Evolutionary conservation across 2,797 vertebrate species (phyloP), one percentile per base, ranked within the genome.

Genomic region (Hozukius guyotensis): DNA sequence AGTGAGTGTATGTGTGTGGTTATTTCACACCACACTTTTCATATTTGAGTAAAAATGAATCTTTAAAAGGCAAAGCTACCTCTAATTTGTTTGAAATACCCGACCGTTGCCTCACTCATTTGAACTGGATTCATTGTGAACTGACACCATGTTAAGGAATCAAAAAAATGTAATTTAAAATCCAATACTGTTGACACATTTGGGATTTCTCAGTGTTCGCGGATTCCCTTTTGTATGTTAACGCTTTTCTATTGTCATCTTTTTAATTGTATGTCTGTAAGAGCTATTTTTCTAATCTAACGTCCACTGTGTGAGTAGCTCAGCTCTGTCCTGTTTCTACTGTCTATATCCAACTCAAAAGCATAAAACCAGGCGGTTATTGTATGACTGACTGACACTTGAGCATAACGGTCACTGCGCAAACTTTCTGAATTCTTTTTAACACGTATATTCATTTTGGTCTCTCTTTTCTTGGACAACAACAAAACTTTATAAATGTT

Each of bases 241-340:
- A 83, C 77, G 76, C 64, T 92, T 88, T 92, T 92, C 75, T 91
- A 87, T 80, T 38, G 70, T 77, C 60, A 61, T 72, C 77, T 88
- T 87, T 87, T 73, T 72, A 72, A 80, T 63, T 29, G 55, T 66
- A 72, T 29, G 76, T 72, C 65, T 79, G 80, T 84, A 49, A 92
- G 83, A 93, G 84, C 80, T 90, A 89, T 93, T 93, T 92, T 93
- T 93, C 88, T 93, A 90, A 90, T 86, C 79, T 72, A 32, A 77
- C 31, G 13, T 77, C 53, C 38, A 9, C 71, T 62, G 63, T 80
- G 6, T 62, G 67, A 71, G 63, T 81, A 69, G 70, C 68, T 76
- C 76, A 57, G 72, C 61, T 69, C 34, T 71, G 52, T 66, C 62
- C 70, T 74, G 77, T 87, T 83, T 87, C 78, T 74, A 61, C 76